Base-by-base conservation (phyloP, 1,140 invertebrate species). In the Laupala kohalensis region DNA sequence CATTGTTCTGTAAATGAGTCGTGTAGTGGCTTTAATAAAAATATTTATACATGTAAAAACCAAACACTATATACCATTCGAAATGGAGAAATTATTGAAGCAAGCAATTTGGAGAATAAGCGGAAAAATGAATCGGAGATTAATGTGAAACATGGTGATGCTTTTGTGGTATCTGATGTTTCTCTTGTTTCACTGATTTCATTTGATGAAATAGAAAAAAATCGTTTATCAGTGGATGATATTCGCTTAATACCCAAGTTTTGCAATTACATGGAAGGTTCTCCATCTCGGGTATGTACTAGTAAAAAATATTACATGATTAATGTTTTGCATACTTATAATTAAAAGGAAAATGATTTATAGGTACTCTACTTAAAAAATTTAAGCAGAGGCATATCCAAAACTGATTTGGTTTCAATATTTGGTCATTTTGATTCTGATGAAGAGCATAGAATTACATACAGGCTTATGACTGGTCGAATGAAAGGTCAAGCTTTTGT, bases 401-500 rank as follows among this genome's bases (percentile, higher is more conserved):
- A 82, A 74, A 73, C 76, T 25, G 82, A 85, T 75, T 77, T 86
- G 25, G 77, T 80, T 13, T 74, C 76, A 12, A 37, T 85, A 25
- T 84, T 84, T 78, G 74, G 76, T 1, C 74, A 77, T 19, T 83
- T 79, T 75, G 76, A 81, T 69, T 71, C 75, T 71, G 66, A 75
- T 25, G 72, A 75, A 27, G 68, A 77, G 66, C 69, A 71, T 12
- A 75, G 71, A 29, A 77, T 81, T 30, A 70, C 75, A 3, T 82
- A 82, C 74, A 78, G 78, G 76, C 71, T 85, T 6, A 79, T 86
- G 79, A 77, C 73, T 26, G 84, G 84, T 5, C 82, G 78, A 79
- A 85, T 86, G 84, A 82, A 78, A 77, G 85, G 85, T 73, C 85
- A 86, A 77, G 85, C 84, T 53, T 86, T 86, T 79, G 75, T 86